Conservation (phyloP, 1,140 invertebrate species). For the Drosophila pruinosa region DNA sequence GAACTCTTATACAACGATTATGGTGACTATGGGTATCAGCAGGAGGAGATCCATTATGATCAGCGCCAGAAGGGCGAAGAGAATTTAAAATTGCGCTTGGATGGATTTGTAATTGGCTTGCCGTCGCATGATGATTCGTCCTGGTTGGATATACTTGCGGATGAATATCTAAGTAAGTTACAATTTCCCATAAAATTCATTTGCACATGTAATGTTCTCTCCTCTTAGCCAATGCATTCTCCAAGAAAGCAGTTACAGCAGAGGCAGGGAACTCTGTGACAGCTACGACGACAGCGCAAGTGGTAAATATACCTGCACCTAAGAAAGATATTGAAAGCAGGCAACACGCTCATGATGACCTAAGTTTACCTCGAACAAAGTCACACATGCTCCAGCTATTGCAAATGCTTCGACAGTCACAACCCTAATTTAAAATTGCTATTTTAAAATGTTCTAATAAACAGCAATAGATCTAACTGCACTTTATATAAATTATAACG, state of each 20-base stretch:
- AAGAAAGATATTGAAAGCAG: constrained; percentile 61
- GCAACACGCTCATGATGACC: constrained; percentile 34
- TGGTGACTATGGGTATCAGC: constrained; percentile 52
- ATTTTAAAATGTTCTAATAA: background rate
- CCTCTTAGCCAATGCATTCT: constrained; percentile 8
- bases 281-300: background rate
- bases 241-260: constrained; percentile 22
- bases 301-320: constrained; percentile 32
- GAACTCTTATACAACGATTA: constrained; percentile 68
- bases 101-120: constrained; percentile 68
- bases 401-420: constrained; percentile 52
- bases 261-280: constrained; percentile 10
- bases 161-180: constrained; percentile 48
- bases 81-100: constrained; percentile 64
- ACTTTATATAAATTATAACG: background rate
- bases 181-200: background rate
- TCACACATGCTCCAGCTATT: constrained; percentile 55
- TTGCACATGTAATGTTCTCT: background rate
- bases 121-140: constrained; percentile 39
- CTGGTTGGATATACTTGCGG: constrained; percentile 43
- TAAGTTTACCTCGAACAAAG: constrained; percentile 41
- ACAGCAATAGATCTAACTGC: background rate
- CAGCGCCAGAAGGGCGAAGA: constrained; percentile 74
- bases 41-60: constrained; percentile 71
- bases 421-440: constrained; percentile 10